Percentiles rank a stretch among this genome's conserved stretches.
Evolutionary conservation across 1,140 invertebrate genomes (phyloP).

Genomic region (Bombus waltoni): DNA sequence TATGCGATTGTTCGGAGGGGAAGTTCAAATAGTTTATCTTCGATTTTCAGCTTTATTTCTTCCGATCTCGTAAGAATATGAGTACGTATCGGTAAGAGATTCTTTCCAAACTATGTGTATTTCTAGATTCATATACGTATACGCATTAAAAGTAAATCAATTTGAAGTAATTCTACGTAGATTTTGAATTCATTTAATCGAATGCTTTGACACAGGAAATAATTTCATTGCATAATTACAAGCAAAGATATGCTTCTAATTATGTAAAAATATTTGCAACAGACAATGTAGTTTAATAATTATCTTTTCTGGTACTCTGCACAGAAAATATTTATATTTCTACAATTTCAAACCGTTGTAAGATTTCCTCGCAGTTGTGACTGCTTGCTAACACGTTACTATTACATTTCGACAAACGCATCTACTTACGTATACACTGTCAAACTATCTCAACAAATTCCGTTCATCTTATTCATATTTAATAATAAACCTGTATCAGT

Average conservation of each 20-base stretch:
- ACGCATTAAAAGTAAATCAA: no score
- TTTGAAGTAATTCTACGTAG: no score
- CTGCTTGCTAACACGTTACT: background rate
- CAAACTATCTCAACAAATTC: background rate
- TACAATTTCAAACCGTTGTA: background rate
- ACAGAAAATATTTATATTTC: background rate
- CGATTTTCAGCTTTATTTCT: background rate
- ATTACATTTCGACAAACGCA: background rate
- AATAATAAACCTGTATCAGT: background rate
- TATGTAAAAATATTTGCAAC: no score
- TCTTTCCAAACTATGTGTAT: no score
- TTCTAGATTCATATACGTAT: no score
- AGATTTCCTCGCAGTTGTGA: background rate
- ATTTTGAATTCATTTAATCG: no score
- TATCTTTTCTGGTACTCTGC: background rate
- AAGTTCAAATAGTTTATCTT: background rate
- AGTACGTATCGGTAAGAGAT: no score
- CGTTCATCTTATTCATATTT: background rate
- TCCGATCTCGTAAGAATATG: no score
- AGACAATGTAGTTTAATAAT: background rate
- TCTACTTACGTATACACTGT: background rate
- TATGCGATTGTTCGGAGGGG: no score
- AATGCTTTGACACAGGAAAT: no score
- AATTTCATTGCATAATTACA: no score
- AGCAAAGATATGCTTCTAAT: no score